Percentiles rank a stretch among this genome's conserved stretches.
These are phyloP conservation scores for Xenopus borealis DNA, from an alignment of 2,113 vertebrate genomes.

Conservation along the genomic window DNA sequence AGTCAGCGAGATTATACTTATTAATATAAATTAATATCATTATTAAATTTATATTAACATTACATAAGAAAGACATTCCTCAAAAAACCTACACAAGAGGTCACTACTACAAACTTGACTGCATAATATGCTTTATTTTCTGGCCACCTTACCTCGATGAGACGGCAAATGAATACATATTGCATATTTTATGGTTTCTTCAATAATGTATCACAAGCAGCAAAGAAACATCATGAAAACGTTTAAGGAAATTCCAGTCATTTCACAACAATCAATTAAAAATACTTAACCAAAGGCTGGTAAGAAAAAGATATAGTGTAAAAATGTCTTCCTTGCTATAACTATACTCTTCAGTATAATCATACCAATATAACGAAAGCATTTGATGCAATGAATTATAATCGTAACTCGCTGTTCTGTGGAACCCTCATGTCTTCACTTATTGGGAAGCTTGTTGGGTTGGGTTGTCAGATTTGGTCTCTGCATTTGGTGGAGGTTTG, in stretches of 20 bases:
- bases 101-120: too few species aligned
- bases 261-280: slow-evolving; percentile 52
- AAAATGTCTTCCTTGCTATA: slow-evolving; percentile 45
- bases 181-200: not conserved
- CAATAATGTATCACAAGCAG: slow-evolving; percentile 30
- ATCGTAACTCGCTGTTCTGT: slow-evolving; percentile 45
- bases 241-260: not conserved
- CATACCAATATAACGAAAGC: slow-evolving; percentile 44
- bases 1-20: too few species aligned
- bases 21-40: too few species aligned
- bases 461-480: slow-evolving; percentile 92
- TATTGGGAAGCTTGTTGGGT: slow-evolving; percentile 94
- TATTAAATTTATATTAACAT: too few species aligned
- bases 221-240: slow-evolving; percentile 5
- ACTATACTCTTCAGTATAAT: slow-evolving; percentile 40
- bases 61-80: too few species aligned
- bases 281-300: slow-evolving; percentile 53
- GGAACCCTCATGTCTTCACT: slow-evolving; percentile 42
- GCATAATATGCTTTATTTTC: too few species aligned
- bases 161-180: too few species aligned
- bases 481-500: slow-evolving; percentile 85
- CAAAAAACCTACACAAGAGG: too few species aligned
- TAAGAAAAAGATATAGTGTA: slow-evolving; percentile 61
- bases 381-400: slow-evolving; percentile 51
- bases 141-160: not conserved